Evolutionary conservation across 2,113 vertebrate species (phyloP).

Genomic region (Turnix velox): DNA sequence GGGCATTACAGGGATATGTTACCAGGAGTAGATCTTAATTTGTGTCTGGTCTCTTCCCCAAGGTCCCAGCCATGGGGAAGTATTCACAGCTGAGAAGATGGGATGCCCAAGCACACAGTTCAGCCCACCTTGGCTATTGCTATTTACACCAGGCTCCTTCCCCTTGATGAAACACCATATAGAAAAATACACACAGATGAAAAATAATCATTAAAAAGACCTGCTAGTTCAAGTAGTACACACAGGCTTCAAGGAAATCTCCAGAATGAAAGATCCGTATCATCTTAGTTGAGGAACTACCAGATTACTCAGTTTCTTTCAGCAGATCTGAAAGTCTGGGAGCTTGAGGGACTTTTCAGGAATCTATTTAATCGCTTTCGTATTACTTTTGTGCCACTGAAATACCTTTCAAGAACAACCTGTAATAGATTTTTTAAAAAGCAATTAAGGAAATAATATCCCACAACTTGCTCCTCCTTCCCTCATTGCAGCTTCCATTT

Average conservation of each 20-base stretch:
- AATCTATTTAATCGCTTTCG: neutral
- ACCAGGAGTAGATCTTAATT: neutral
- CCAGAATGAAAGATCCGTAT: neutral
- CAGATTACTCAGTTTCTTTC: neutral
- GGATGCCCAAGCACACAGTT: neutral
- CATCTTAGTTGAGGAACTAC: neutral
- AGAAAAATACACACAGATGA: neutral
- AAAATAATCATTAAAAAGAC: neutral
- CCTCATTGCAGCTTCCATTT: neutral
- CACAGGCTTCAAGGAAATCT: neutral
- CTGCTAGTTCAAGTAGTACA: neutral
- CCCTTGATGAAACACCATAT: neutral
- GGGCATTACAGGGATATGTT: neutral
- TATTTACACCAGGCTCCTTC: neutral
- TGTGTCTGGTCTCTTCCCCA: neutral
- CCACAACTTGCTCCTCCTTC: neutral
- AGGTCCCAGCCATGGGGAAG: neutral
- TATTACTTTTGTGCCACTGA: neutral
- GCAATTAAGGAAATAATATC: neutral
- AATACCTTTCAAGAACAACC: neutral
- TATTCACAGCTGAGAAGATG: neutral
- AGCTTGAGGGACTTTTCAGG: neutral
- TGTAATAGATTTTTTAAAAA: neutral
- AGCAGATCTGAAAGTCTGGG: neutral
- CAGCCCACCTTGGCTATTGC: neutral